phyloP scores from a whole-genome alignment of 37 sponge, comb jelly and placozoan genomes.

The Halisarca cf. caerulea region DNA sequence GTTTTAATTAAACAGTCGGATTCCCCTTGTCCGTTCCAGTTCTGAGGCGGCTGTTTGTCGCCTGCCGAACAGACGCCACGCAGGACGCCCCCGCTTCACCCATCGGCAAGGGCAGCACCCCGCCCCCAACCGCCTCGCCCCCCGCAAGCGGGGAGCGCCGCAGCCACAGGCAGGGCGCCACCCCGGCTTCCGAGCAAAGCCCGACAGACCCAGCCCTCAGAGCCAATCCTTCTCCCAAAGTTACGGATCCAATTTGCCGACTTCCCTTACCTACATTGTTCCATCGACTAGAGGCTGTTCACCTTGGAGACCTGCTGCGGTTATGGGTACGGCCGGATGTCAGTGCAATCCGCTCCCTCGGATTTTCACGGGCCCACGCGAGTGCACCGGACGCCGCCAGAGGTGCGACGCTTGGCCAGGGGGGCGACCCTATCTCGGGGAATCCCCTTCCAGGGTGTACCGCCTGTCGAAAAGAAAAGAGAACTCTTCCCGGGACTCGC shows the following conservation, averaged over 20 bases:
- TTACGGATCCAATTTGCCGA: conserved; percentile 76
- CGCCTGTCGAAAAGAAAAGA: conserved; percentile 56
- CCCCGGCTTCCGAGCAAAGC: conserved; percentile 63
- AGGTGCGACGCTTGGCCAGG: conserved; percentile 49
- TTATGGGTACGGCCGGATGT: conserved; percentile 68
- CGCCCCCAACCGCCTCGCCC: conserved; percentile 43
- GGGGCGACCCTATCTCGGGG: conserved; percentile 57
- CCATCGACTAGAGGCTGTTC: conserved; percentile 71
- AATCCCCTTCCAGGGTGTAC: conserved; percentile 38
- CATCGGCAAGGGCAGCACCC: conserved; percentile 40
- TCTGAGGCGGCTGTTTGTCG: conserved; percentile 8
- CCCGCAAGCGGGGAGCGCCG: background rate
- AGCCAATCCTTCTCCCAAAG: conserved; percentile 75
- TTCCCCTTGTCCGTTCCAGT: no score
- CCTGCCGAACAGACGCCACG: conserved; percentile 61
- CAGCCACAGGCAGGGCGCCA: conserved; percentile 52
- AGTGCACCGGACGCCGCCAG: conserved; percentile 43
- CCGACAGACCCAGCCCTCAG: conserved; percentile 76
- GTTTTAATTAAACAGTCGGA: no score
- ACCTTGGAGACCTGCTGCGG: conserved; percentile 81
- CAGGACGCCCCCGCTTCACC: conserved; percentile 38
- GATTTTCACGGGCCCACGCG: conserved; percentile 67
- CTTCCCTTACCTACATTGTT: conserved; percentile 78
- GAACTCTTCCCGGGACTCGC: conserved; percentile 49
- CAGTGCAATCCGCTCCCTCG: conserved; percentile 47